These are phyloP conservation scores for Eledona agricola DNA, from an alignment of 2,888 invertebrate species.

Conservation along the genomic window DNA sequence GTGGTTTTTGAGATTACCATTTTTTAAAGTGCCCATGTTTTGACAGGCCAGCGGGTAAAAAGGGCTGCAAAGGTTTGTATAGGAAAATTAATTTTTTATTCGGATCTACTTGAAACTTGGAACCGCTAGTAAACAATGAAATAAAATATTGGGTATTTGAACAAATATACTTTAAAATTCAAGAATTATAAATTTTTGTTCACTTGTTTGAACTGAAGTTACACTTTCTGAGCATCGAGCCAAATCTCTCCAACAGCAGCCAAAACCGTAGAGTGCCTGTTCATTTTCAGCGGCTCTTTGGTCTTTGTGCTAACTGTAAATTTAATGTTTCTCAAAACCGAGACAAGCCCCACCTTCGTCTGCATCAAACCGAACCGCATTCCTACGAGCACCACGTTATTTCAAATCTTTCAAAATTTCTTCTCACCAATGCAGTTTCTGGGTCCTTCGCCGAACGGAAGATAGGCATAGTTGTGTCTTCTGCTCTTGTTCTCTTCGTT, in stretches of 20 bases:
- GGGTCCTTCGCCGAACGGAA: constrained; percentile 56
- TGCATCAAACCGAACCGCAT: constrained; percentile 53
- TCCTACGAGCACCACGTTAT: constrained; percentile 39
- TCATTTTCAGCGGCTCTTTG: constrained; percentile 43
- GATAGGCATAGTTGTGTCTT: constrained; percentile 37
- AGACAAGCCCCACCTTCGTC: constrained; percentile 49
- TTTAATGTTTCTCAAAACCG: constrained; percentile 45
- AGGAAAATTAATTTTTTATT: too few relatives aligned
- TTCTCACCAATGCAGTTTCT: constrained; percentile 40
- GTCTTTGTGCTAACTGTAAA: constrained; percentile 48
- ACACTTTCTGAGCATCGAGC: constrained; percentile 15
- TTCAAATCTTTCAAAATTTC: background rate
- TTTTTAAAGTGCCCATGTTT: too few relatives aligned
- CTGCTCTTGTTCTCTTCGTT: constrained; percentile 26
- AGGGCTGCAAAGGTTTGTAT: too few relatives aligned
- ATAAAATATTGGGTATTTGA: too few relatives aligned
- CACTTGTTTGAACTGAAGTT: too few relatives aligned
- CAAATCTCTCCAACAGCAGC: constrained; percentile 36
- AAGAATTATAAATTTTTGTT: too few relatives aligned
- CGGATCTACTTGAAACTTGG: too few relatives aligned
- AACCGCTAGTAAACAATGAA: too few relatives aligned
- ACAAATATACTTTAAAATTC: too few relatives aligned
- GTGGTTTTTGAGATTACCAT: too few relatives aligned
- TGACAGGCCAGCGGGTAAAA: too few relatives aligned
- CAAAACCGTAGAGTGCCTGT: constrained; percentile 33